A percentile compares a stretch with the other conserved stretches of the same genome.
phyloP scores from a whole-genome alignment of 92 coral and sea anemone species.

The Scolanthus callimorphus region DNA sequence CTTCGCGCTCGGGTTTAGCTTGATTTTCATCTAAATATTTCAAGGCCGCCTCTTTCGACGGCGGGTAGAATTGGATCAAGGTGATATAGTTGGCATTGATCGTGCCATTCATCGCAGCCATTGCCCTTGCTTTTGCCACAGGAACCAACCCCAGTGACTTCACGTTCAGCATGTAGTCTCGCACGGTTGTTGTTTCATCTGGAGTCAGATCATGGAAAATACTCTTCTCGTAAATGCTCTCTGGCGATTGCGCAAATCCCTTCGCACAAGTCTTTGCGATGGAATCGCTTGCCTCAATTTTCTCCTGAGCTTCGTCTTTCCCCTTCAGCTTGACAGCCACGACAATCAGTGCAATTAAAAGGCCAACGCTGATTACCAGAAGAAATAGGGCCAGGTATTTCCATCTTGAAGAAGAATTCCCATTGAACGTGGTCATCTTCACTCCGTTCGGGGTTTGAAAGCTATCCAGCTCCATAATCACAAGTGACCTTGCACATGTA shows the following conservation, averaged over 20 bases:
- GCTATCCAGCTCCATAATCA: too few relatives aligned
- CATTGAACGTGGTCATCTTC: too few relatives aligned
- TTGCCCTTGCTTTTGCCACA: too few relatives aligned
- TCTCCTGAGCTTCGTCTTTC: background rate
- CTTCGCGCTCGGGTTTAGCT: too few relatives aligned
- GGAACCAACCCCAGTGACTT: constrained; percentile 39
- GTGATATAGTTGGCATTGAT: too few relatives aligned
- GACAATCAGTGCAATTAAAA: constrained; percentile 16
- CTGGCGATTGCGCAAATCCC: background rate
- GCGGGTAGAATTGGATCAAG: too few relatives aligned
- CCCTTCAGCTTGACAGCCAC: constrained; percentile 5
- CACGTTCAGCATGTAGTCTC: constrained; percentile 53
- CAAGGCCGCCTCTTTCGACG: too few relatives aligned
- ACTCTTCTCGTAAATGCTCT: constrained; percentile 29
- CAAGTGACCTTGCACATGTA: too few relatives aligned
- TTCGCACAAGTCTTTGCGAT: constrained; percentile 5
- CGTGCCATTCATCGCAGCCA: too few relatives aligned
- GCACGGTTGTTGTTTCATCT: constrained; percentile 58
- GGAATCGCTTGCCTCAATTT: background rate
- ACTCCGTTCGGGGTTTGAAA: too few relatives aligned
- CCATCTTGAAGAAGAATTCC: too few relatives aligned
- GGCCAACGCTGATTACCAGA: constrained; percentile 15
- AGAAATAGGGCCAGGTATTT: constrained; percentile 1
- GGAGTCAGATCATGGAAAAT: constrained; percentile 67
- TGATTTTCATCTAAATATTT: too few relatives aligned